Percentiles rank a stretch among this genome's conserved stretches.
These are phyloP conservation scores for Spodoptera littoralis DNA, from an alignment of 2,888 invertebrate species.

Conservation along the genomic window DNA sequence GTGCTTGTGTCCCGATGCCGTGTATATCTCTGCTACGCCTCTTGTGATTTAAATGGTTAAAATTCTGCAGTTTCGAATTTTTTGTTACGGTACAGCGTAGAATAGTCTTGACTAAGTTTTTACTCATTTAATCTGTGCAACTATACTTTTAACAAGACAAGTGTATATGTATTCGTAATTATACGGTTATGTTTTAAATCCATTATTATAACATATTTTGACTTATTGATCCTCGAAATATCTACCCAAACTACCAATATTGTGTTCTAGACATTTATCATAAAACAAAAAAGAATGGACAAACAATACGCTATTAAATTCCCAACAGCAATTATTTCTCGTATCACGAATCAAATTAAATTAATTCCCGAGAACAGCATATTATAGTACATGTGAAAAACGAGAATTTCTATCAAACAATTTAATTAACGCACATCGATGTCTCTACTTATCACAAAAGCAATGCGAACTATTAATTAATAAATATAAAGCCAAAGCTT, in stretches of 20 bases:
- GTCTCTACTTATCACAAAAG: conserved; percentile 9
- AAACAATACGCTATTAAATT: neutral
- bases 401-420: conserved; percentile 2
- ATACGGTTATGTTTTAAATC: too few species aligned
- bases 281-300: too few species aligned
- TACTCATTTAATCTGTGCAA: too few species aligned
- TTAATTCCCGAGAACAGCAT: conserved; percentile 1
- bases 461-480: conserved; percentile 42
- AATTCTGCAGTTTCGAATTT: neutral
- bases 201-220: too few species aligned
- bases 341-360: conserved; percentile 18
- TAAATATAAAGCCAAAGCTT: conserved; percentile 63
- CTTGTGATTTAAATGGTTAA: conserved; percentile 18
- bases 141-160: too few species aligned
- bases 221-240: too few species aligned
- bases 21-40: conserved; percentile 4
- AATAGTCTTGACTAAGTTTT: too few species aligned
- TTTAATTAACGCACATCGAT: conserved; percentile 29
- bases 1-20: conserved; percentile 5
- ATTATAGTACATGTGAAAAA: neutral
- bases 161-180: too few species aligned
- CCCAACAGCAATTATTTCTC: neutral
- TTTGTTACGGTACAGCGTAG: neutral
- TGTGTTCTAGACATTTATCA: too few species aligned
- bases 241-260: too few species aligned